Base-by-base conservation (phyloP, 2,797 vertebrate species). In the Ptychadena robeensis region DNA sequence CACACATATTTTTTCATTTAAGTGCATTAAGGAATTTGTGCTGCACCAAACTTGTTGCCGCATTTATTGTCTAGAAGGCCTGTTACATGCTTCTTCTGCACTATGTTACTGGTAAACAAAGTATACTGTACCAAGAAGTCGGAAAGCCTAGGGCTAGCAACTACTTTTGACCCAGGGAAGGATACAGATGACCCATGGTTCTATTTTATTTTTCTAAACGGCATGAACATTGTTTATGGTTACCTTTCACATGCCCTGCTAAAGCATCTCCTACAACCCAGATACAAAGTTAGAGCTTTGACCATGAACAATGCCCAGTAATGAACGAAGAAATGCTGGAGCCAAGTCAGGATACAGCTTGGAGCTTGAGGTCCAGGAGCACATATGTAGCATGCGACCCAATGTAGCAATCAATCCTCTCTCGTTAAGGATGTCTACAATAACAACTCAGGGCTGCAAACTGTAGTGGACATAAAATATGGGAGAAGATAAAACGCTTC, bases 401-500 rank as follows among this genome's bases (percentile, higher is more conserved):
- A 28, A 64, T 75, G 68, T 40, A 68, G 72, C 76, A 79, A 79
- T 31, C 2, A 53, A 64, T 88, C 88, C 89, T 88, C 86, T 44
- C 68, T 80, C 53, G 57, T 88, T 86, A 88, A 90, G 87, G 89
- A 90, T 91, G 89, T 89, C 89, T 91, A 91, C 85, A 86, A 86
- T 89, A 90, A 91, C 89, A 89, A 92, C 91, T 92, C 91, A 92
- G 91, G 91, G 89, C 88, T 89, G 81, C 68, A 81, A 82, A 87
- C 88, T 89, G 86, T 75, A 74, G n/a, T 74, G 40, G 71, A 73
- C n/a, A 59, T 59, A 30, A 48, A 48, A 35, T 30, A 67, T 37
- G 14, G 35, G 61, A 73, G n/a, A 73, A 25, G 64, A 31, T 40
- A 7, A 25, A n/a, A 35, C 12, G 57, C n/a, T 57, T 57, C 44